Conservation (phyloP, 2,797 vertebrate species). For the Rachycentron canadum region DNA sequence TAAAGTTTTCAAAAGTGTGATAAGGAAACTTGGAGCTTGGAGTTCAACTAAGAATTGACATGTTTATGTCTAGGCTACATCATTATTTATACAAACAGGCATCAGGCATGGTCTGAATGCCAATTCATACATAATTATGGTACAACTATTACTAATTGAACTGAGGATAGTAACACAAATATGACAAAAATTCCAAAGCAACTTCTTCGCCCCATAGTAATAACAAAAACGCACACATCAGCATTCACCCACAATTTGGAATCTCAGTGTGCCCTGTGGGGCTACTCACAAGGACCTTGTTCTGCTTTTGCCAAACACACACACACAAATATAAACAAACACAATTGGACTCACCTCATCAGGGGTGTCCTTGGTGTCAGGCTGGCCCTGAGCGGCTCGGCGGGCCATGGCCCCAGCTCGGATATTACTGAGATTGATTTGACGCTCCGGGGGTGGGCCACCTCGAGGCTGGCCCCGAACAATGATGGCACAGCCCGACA, state of each 20-base stretch:
- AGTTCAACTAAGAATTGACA: background rate
- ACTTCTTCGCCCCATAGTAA: background rate
- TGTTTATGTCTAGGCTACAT: constrained; percentile 9
- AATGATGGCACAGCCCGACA: constrained; percentile 97
- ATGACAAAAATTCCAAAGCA: background rate
- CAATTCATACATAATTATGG: background rate
- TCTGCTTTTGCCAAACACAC: constrained; percentile 38
- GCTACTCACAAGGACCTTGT: constrained; percentile 24
- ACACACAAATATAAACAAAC: constrained; percentile 27
- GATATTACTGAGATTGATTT: constrained; percentile 98
- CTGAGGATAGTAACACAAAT: background rate
- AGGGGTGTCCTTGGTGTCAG: constrained; percentile 92
- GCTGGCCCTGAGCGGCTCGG: constrained; percentile 89
- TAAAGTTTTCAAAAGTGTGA: background rate
- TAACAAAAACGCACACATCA: constrained; percentile 13
- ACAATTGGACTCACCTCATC: constrained; percentile 89
- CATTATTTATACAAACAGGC: constrained; percentile 1
- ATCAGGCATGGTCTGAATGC: background rate
- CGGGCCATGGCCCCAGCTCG: constrained; percentile 92
- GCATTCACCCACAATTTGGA: constrained; percentile 7
- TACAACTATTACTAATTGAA: background rate
- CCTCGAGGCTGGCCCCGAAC: constrained; percentile 96
- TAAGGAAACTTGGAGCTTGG: background rate
- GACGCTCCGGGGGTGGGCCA: constrained; percentile 94
- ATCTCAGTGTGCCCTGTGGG: background rate